These are phyloP conservation scores for Dinomys branickii DNA, from an alignment of 2,113 vertebrate species.

Conservation along the genomic window DNA sequence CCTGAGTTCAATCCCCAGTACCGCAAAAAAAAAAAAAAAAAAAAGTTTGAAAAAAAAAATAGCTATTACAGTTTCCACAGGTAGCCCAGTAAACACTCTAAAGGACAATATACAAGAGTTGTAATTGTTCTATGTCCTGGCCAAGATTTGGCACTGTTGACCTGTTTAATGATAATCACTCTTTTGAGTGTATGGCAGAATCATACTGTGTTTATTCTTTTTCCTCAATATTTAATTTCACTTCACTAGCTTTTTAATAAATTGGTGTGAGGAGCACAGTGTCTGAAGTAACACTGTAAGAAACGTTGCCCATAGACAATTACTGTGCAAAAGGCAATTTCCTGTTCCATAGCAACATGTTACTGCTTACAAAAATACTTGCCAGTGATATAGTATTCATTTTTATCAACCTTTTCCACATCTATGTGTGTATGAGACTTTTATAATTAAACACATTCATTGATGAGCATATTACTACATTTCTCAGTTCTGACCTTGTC, in stretches of 20 bases:
- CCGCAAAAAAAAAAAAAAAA: too few relatives aligned
- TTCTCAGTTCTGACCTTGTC: not conserved
- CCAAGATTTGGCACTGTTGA: not conserved
- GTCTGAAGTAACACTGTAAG: not conserved
- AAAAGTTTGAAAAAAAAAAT: too few relatives aligned
- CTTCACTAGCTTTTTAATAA: not conserved
- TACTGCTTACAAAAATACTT: not conserved
- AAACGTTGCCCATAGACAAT: not conserved
- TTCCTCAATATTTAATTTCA: not conserved
- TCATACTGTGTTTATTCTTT: not conserved
- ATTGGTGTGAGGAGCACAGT: not conserved
- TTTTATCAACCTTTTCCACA: not conserved
- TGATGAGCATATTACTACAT: not conserved
- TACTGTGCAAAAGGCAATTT: not conserved
- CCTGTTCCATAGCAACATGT: not conserved
- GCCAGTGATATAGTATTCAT: not conserved
- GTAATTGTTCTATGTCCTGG: not conserved
- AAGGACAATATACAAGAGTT: not conserved
- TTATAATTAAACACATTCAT: not conserved
- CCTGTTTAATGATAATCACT: conserved; percentile 27
- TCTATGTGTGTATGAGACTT: not conserved
- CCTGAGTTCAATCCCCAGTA: too few relatives aligned
- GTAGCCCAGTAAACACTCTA: not conserved
- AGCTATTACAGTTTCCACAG: not conserved
- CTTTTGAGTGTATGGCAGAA: not conserved